Evolutionary conservation across 2,797 vertebrate species (phyloP).

Genomic region (Sylvilagus floridanus): DNA sequence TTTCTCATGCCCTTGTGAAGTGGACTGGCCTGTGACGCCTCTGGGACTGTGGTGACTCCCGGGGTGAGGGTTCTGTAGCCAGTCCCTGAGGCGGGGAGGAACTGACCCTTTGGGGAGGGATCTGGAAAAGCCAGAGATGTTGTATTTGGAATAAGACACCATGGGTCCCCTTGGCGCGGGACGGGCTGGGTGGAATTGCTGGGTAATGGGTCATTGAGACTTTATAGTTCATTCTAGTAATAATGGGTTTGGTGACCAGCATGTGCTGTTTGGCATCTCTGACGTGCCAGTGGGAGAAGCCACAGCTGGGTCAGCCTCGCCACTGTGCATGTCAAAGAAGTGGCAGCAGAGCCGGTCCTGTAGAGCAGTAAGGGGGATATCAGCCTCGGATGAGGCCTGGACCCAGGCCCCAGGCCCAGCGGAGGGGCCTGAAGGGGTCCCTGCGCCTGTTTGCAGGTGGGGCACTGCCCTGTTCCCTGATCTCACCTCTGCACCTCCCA

Average conservation of each 20-base stretch:
- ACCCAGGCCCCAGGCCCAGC: too few species aligned
- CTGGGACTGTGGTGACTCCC: not conserved
- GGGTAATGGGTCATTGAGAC: not conserved
- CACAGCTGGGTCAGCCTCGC: not conserved
- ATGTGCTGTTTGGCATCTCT: not conserved
- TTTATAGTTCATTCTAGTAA: not conserved
- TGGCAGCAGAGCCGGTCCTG: accelerated
- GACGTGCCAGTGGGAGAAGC: not conserved
- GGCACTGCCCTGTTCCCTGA: accelerated
- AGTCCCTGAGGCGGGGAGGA: not conserved
- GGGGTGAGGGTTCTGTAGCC: not conserved
- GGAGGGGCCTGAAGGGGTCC: not conserved
- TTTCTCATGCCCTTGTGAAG: not conserved
- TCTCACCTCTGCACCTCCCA: not conserved
- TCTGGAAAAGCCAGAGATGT: not conserved
- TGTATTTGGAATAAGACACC: not conserved
- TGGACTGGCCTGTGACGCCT: not conserved
- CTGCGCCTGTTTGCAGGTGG: not conserved
- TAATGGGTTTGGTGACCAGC: not conserved
- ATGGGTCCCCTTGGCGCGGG: not conserved
- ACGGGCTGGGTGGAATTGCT: too few species aligned
- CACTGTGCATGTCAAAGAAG: not conserved
- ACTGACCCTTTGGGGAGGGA: not conserved
- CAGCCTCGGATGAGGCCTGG: too few species aligned
- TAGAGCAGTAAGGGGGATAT: not conserved